Evolutionary conservation across 2,113 vertebrate genomes (phyloP).

Genomic region (Probosciger aterrimus): DNA sequence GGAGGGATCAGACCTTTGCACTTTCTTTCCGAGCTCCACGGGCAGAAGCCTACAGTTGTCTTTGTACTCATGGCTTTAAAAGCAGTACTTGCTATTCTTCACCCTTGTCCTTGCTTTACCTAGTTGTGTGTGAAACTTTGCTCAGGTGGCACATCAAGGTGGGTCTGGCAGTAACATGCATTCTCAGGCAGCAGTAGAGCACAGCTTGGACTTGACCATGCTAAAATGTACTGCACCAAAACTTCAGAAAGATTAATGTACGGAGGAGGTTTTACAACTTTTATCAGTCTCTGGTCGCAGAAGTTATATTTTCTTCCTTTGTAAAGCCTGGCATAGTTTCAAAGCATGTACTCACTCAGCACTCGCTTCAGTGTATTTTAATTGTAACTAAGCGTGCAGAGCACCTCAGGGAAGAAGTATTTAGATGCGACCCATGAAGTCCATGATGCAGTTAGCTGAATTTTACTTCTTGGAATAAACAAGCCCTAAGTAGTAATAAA

Average conservation of each 20-base stretch:
- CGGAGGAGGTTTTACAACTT: neutral
- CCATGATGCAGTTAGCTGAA: neutral
- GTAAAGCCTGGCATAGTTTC: neutral
- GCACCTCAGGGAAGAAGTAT: neutral
- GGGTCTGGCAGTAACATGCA: neutral
- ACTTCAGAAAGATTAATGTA: neutral
- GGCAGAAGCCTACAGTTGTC: neutral
- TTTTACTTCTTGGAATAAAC: neutral
- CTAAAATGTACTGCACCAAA: neutral
- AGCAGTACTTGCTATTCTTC: neutral
- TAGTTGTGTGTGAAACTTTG: neutral
- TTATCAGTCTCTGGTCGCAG: neutral
- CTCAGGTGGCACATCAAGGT: neutral
- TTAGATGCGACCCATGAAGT: neutral
- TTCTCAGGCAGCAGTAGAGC: neutral
- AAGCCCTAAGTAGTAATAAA: neutral
- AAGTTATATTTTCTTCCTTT: neutral
- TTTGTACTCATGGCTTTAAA: neutral
- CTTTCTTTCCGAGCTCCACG: neutral
- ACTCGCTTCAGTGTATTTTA: neutral
- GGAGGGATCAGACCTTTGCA: constrained; percentile 8
- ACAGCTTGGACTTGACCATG: neutral
- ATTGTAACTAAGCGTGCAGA: neutral
- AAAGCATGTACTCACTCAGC: neutral
- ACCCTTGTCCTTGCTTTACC: neutral